phyloP scores from a whole-genome alignment of 1,140 invertebrate species.

The Hesperophylax magnus region DNA sequence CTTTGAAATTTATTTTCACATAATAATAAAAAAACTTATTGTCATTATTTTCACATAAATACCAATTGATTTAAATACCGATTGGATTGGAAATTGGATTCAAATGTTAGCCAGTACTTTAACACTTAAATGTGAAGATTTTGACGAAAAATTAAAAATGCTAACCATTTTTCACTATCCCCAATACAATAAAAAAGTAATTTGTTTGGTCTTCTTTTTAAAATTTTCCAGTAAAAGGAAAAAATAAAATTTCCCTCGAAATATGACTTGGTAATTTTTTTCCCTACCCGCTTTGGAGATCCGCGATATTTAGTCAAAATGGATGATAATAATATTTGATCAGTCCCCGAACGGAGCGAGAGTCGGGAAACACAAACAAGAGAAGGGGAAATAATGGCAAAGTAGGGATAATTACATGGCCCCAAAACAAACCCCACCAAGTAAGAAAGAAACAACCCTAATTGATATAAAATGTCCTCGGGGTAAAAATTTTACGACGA shows the following conservation, averaged over 20 bases:
- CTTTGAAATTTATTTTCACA: too few species aligned
- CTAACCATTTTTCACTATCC: too few species aligned
- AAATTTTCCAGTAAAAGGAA: too few species aligned
- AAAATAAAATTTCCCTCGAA: not conserved
- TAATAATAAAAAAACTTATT: too few species aligned
- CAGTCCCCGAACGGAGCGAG: constrained; percentile 8
- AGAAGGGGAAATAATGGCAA: constrained; percentile 10
- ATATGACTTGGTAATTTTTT: constrained; percentile 14
- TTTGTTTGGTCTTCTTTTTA: too few species aligned
- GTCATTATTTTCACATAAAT: too few species aligned
- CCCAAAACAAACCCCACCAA: not conserved
- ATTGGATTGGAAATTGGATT: too few species aligned
- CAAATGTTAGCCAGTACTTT: too few species aligned
- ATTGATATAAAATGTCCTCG: constrained; percentile 20
- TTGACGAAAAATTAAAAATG: too few species aligned
- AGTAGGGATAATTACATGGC: constrained; percentile 34
- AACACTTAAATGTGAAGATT: too few species aligned
- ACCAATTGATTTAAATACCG: too few species aligned
- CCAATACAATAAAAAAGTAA: too few species aligned
- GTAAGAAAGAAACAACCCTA: constrained; percentile 7
- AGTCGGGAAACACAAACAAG: constrained; percentile 26
- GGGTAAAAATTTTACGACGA: not conserved
- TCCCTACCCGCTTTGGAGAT: not conserved
- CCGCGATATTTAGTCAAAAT: constrained; percentile 13
- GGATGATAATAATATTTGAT: constrained; percentile 36